These are phyloP conservation scores for Gallinago media DNA, from an alignment of 2,113 vertebrate genomes.

Conservation along the genomic window DNA sequence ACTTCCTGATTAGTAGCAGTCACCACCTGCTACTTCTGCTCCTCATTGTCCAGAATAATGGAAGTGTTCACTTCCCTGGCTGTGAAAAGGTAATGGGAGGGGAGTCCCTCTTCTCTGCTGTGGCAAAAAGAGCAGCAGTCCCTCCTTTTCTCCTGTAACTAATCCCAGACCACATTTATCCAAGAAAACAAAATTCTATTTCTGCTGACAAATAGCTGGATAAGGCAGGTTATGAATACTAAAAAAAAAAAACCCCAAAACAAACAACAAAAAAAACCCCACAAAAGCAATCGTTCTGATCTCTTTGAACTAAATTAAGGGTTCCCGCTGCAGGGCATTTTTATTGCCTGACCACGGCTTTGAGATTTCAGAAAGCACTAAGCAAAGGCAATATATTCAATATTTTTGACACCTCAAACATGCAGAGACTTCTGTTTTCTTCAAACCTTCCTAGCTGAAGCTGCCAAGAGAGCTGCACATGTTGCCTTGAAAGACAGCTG, in stretches of 20 bases:
- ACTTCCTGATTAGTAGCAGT: slow-evolving; percentile 51
- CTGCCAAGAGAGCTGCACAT: slow-evolving; percentile 16
- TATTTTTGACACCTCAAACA: slow-evolving; percentile 27
- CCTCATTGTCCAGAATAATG: slow-evolving; percentile 53
- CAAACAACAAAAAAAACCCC: neutral
- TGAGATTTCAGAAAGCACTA: neutral
- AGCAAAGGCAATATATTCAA: neutral
- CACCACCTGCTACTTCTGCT: slow-evolving; percentile 61
- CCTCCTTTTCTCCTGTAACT: neutral
- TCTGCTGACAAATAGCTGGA: neutral
- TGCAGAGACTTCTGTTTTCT: slow-evolving; percentile 7
- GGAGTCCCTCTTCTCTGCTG: neutral
- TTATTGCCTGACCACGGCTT: neutral
- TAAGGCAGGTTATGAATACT: neutral
- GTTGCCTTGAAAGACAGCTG: slow-evolving; percentile 45
- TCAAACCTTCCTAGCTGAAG: neutral
- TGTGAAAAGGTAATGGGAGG: slow-evolving; percentile 51
- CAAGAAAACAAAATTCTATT: slow-evolving; percentile 26
- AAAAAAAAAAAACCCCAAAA: neutral
- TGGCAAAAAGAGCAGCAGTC: slow-evolving; percentile 50
- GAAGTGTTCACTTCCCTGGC: slow-evolving; percentile 28
- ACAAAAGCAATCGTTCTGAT: neutral
- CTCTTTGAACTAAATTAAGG: neutral
- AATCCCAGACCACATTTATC: slow-evolving; percentile 6
- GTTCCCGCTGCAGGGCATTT: neutral